Evolutionary conservation across 1,140 invertebrate species (phyloP), one percentile per base, ranked within the genome.

Genomic region (Sminthurinus signatus): DNA sequence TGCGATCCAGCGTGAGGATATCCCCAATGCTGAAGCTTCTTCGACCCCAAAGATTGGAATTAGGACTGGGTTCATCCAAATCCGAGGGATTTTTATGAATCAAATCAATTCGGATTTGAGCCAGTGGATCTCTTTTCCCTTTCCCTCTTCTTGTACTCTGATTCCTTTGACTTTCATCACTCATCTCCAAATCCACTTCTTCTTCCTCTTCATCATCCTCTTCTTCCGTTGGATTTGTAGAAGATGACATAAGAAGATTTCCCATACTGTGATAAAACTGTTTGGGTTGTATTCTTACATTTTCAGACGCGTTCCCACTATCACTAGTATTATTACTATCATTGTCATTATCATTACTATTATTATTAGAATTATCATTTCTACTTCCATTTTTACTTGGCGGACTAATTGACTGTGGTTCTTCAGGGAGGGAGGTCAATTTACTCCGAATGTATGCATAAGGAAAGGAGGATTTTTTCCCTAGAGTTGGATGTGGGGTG

Each of bases 361-460:
- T 48, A 12, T 14, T 5, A 21, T 43, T 27, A 5, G 44, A 25
- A 48, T 5, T 56, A 5, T 19, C n/a, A n/a, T n/a, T n/a, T n/a
- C n/a, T n/a, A n/a, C n/a, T n/a, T n/a, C n/a, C n/a, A n/a, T n/a
- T n/a, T n/a, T n/a, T n/a, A n/a, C n/a, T n/a, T n/a, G n/a, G n/a
- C n/a, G n/a, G 43, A 36, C 21, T 27, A 21, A 27, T 14, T 31
- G 51, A 19, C 15, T 23, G 29, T 1, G 69, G 51, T 66, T 74
- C 73, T 69, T 74, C 73, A 3, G 72, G 72, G 12, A 74, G 55
- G 12, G 73, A 67, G 0, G 68, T 57, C 1, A 74, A 59, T 50
- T 73, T 73, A 1, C 74, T 75, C 12, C 75, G 64, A 10, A 76
- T 69, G 66, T 75, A 76, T 0, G 73, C 73, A 59, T 76, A 73